Evolutionary conservation across 2,797 vertebrate genomes (phyloP), one percentile per base, ranked within the genome.

Genomic region (Morelia viridis): DNA sequence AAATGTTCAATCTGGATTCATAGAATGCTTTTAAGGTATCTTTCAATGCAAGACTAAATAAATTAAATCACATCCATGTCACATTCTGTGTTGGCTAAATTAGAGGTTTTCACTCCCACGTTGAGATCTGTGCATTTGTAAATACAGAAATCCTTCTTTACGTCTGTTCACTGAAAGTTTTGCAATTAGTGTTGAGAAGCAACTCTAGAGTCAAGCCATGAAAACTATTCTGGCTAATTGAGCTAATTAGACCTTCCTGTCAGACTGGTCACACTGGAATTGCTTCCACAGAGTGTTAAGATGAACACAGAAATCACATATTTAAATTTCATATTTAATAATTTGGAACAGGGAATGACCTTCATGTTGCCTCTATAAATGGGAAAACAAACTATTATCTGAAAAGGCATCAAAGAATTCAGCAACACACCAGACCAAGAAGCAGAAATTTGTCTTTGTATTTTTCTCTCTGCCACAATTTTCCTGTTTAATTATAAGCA

Each of bases 1-100:
- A 93, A 95, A 94, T 92, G 83, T 80, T 64, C 50, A 93, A 91
- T 94, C 87, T 90, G 93, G 91, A 94, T 17, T 92, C 92, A 91
- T 90, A 87, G 64, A 2, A 28, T 31, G 26, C 28, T 7, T 91
- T 80, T 76, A 65, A 53, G 64, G 56, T 58, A 87, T 17, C 56
- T 91, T 91, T 80, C 61, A 65, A 87, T 87, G 65, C 65, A 80
- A 85, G 85, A 91, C 87, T 91, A 91, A 80, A 65, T 58, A 22
- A 60, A 11, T 10, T 71, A 19, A 76, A 87, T 76, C 41, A 61
- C 71, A 91, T 91, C 56, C 90, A 87, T 50, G 76, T 17, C 26
- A 28, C 65, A 41, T 88, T 80, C 26, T 68, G 53, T 71, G 31
- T 24, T 87, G 19, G n/a, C 65, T 56, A 91, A 76, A 53, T 58